These are phyloP conservation scores for Ranitomeya variabilis DNA, from an alignment of 2,113 vertebrate species.

Conservation along the genomic window DNA sequence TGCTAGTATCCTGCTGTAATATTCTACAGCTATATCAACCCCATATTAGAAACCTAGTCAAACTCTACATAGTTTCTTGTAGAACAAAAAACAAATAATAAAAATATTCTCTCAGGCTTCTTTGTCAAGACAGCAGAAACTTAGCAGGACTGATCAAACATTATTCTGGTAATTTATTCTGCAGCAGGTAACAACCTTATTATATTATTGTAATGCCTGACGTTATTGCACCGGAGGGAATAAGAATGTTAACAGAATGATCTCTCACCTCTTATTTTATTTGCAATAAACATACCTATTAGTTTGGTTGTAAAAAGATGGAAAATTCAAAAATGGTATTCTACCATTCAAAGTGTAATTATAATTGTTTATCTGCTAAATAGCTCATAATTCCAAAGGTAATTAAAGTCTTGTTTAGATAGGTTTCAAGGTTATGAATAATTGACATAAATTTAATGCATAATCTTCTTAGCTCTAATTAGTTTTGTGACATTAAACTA, in stretches of 20 bases:
- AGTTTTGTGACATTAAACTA: conserved; percentile 26
- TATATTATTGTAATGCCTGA: background rate
- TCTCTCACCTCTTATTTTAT: conserved; percentile 7
- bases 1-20: no score
- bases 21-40: no score
- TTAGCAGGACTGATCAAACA: background rate
- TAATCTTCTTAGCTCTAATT: conserved; percentile 24
- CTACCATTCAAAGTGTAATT: conserved; percentile 12
- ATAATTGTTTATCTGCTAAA: conserved; percentile 28
- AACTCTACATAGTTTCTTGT: background rate
- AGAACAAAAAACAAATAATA: background rate
- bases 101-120: background rate
- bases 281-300: background rate
- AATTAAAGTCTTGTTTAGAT: conserved; percentile 39
- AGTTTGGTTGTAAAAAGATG: background rate
- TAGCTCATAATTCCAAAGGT: conserved; percentile 32
- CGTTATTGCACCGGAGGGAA: background rate
- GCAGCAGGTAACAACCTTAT: background rate
- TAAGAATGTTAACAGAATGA: background rate
- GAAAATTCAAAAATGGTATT: background rate
- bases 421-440: conserved; percentile 24
- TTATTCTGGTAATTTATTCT: background rate
- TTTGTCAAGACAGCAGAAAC: background rate
- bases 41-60: background rate
- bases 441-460: conserved; percentile 26